Base-by-base conservation (phyloP, 2,113 vertebrate species). In the Nerophis lumbriciformis region DNA sequence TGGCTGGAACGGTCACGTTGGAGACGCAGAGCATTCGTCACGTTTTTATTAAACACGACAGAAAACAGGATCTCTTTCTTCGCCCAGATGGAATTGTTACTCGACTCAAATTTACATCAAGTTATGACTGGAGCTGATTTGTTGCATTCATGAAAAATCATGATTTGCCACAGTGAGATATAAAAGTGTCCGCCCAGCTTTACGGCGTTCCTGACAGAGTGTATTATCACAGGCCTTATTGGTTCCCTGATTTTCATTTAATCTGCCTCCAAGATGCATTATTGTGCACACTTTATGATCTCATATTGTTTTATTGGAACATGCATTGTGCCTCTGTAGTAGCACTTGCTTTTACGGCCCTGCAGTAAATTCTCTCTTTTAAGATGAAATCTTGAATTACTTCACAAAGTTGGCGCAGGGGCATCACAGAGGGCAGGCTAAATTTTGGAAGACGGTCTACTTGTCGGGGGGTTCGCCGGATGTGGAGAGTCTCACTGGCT, bases 181-280 rank as follows among this genome's bases (percentile, higher is more conserved):
- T 72, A 53, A 71, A 76, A 70, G 57, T 75, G 68, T 65, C 73
- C 79, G 65, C 64, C 68, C 71, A 50, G 44, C 80, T 87, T 86
- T 85, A 88, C 75, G 73, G 74, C 79, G 69, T 60, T 61, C 65
- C 79, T 89, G 84, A 86, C 85, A 83, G 76, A 80, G 76, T 85
- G 69, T 79, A 88, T 88, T 90, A 90, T 88, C 89, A 90, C 82
- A 90, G 83, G 87, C 75, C 88, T 90, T 90, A 92, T 88, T 92
- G 88, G 86, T 84, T 90, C 79, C 85, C 83, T 91, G 90, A 92
- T 90, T 90, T 90, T 89, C 86, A 88, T 91, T 88, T 88, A 90
- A 90, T 90, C 85, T 87, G 77, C 79, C 83, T 83, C 79, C 37
- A 73, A 81, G 83, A 90, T 85, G 88, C 89, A 84, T 87, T 88